Evolutionary conservation across 2,888 invertebrate genomes (phyloP).

Genomic region (Agapetus fuscipes): DNA sequence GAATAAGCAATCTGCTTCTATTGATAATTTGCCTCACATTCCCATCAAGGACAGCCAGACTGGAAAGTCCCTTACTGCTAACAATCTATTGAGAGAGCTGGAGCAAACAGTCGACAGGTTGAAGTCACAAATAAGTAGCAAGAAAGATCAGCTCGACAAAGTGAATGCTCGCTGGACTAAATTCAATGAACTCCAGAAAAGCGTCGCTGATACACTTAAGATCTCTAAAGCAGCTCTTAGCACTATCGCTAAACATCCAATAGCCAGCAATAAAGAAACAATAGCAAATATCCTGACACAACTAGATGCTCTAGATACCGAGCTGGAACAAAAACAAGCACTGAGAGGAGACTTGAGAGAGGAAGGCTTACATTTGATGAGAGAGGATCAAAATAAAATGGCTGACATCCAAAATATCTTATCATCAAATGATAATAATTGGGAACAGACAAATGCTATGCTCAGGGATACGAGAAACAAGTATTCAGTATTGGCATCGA

Average conservation of each 20-base stretch:
- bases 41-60: slow-evolving; percentile 61
- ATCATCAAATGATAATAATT: slow-evolving; percentile 66
- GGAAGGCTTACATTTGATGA: slow-evolving; percentile 69
- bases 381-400: slow-evolving; percentile 72
- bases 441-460: slow-evolving; percentile 68
- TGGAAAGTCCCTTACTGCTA: slow-evolving; percentile 63
- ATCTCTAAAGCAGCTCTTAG: slow-evolving; percentile 47
- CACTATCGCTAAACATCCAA: slow-evolving; percentile 43
- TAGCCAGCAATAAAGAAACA: slow-evolving; percentile 38
- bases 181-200: slow-evolving; percentile 64
- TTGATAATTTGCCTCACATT: slow-evolving; percentile 59
- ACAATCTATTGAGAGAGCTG: slow-evolving; percentile 60
- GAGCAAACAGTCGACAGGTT: slow-evolving; percentile 60
- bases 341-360: slow-evolving; percentile 65
- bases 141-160: slow-evolving; percentile 58
- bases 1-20: slow-evolving; percentile 57
- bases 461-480: slow-evolving; percentile 66
- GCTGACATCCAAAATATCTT: slow-evolving; percentile 72
- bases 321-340: slow-evolving; percentile 48
- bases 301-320: slow-evolving; percentile 45
- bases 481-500: slow-evolving; percentile 60
- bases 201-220: slow-evolving; percentile 55
- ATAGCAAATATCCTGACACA: slow-evolving; percentile 42
- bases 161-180: slow-evolving; percentile 68
- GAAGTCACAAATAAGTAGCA: slow-evolving; percentile 55